Percentiles rank a stretch among this genome's conserved stretches.
Evolutionary conservation across 1,140 invertebrate genomes (phyloP).

Genomic region (Eumaeus atala): DNA sequence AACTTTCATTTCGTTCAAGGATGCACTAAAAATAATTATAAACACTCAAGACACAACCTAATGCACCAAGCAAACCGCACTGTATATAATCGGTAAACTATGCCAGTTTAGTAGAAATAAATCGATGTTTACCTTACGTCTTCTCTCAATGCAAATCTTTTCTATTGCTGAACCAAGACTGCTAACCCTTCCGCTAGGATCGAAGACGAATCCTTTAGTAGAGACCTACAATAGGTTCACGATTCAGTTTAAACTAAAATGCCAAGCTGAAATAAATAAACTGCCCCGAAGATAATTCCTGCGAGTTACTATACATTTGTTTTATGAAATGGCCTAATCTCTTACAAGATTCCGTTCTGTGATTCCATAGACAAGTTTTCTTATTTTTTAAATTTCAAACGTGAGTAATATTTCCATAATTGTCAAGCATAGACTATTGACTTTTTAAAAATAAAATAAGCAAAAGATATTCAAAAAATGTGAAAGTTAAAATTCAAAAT

Average conservation of each 20-base stretch:
- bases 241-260: slow-evolving; percentile 72
- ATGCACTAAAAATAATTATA: slow-evolving; percentile 74
- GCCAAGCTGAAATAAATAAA: slow-evolving; percentile 74
- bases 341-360: slow-evolving; percentile 75
- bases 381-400: slow-evolving; percentile 66
- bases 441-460: neutral
- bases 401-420: slow-evolving; percentile 45
- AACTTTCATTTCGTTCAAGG: slow-evolving; percentile 74
- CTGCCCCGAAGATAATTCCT: slow-evolving; percentile 74
- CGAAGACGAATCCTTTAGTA: slow-evolving; percentile 64
- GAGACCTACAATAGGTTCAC: slow-evolving; percentile 63
- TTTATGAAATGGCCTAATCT: slow-evolving; percentile 75
- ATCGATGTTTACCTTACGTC: slow-evolving; percentile 75
- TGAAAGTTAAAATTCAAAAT: neutral
- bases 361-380: slow-evolving; percentile 70
- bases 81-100: slow-evolving; percentile 44
- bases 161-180: slow-evolving; percentile 72
- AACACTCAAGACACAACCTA: slow-evolving; percentile 54
- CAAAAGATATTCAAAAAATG: no score
- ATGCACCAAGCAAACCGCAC: slow-evolving; percentile 35
- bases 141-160: slow-evolving; percentile 73
- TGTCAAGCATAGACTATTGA: slow-evolving; percentile 4
- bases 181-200: slow-evolving; percentile 70
- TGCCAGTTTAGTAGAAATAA: slow-evolving; percentile 68
- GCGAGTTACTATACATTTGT: slow-evolving; percentile 75